Conservation (phyloP, 2,888 invertebrate species). For the Melieria omissa region DNA sequence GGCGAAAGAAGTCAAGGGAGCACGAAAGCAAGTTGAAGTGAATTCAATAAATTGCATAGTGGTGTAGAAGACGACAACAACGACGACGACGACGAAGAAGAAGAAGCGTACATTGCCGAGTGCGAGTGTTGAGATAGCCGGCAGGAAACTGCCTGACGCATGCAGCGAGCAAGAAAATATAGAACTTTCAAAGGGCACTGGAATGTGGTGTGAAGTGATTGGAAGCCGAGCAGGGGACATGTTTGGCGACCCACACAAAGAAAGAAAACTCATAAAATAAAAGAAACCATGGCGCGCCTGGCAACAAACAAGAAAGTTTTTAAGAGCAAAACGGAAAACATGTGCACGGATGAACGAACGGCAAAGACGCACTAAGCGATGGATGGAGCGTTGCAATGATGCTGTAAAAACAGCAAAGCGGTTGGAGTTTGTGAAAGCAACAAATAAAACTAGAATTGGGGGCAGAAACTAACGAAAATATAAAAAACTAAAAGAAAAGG, state of each 20-base stretch:
- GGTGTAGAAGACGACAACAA: background rate
- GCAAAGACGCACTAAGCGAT: no score
- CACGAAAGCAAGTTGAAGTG: background rate
- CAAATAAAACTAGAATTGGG: no score
- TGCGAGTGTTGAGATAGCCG: no score
- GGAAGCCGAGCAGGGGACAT: background rate
- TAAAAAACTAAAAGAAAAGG: no score
- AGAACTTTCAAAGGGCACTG: background rate
- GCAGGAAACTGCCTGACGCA: background rate
- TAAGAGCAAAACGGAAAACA: no score
- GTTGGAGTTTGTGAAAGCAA: no score
- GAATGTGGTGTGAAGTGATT: no score
- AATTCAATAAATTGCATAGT: constrained; percentile 30
- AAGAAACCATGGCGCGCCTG: constrained; percentile 19
- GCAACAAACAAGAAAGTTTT: constrained; percentile 29
- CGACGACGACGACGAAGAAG: constrained; percentile 6
- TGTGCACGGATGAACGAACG: no score
- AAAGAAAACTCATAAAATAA: background rate
- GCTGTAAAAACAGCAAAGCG: no score
- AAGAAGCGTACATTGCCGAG: background rate
- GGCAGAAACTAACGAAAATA: no score
- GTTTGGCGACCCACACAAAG: background rate
- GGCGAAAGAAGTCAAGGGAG: constrained; percentile 1
- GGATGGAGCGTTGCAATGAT: no score
- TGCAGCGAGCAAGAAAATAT: background rate